Conservation (phyloP, 2,113 vertebrate genomes). For the Neodon shergylaensis region DNA sequence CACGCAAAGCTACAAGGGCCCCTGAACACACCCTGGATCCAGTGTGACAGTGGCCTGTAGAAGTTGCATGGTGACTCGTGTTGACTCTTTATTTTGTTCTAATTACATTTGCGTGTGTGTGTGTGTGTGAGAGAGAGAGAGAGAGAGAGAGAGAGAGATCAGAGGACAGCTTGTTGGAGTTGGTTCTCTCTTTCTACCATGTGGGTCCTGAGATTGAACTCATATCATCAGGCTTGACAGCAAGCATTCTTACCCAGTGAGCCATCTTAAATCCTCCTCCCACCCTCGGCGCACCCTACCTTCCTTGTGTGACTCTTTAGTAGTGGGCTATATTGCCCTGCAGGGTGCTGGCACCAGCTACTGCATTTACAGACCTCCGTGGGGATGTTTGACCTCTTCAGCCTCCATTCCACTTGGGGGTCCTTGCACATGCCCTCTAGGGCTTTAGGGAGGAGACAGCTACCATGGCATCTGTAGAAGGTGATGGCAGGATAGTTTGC, state of each 20-base stretch:
- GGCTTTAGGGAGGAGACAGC: not conserved
- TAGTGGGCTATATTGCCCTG: fast-evolving
- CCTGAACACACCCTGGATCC: too few species aligned
- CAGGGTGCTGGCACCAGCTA: fast-evolving
- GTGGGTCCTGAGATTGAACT: not conserved
- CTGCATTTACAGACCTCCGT: not conserved
- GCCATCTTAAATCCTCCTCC: too few species aligned
- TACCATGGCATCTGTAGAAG: fast-evolving
- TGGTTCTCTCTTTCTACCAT: not conserved
- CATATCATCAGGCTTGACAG: not conserved
- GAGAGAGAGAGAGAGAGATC: too few species aligned
- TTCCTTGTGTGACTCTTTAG: not conserved
- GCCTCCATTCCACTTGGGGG: not conserved
- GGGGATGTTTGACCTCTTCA: not conserved
- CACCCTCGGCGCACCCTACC: not conserved
- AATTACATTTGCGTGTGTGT: not conserved
- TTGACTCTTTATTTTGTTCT: not conserved
- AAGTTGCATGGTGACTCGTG: not conserved
- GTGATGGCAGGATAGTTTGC: not conserved
- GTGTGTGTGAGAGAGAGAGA: not conserved
- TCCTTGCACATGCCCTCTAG: fast-evolving
- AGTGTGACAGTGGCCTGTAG: too few species aligned
- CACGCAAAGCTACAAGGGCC: too few species aligned
- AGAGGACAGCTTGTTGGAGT: not conserved
- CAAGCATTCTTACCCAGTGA: not conserved